Conservation (phyloP, 2,888 invertebrate species). For the Macrophya annulata region DNA sequence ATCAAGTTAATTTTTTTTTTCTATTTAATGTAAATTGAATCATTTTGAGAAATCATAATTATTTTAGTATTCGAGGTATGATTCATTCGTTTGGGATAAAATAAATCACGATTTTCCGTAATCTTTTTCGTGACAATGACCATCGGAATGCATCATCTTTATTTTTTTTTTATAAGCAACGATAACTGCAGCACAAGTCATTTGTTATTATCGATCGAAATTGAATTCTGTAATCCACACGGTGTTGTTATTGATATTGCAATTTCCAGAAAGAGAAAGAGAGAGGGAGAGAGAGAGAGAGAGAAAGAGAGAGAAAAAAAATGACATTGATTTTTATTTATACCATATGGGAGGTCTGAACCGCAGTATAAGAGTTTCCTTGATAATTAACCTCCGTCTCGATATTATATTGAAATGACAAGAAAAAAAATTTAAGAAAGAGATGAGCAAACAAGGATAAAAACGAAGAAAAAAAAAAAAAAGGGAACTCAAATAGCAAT, state of each 20-base stretch:
- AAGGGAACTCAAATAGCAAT: not conserved
- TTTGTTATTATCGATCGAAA: constrained; percentile 3
- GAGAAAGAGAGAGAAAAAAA: not conserved
- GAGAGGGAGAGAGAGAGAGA: too few relatives aligned
- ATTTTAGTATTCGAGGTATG: not conserved
- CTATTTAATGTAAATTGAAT: not conserved
- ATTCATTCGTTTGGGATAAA: not conserved
- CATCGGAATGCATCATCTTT: not conserved
- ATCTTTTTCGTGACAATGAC: not conserved
- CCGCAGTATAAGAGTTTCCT: too few relatives aligned
- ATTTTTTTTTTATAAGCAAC: not conserved
- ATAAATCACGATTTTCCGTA: not conserved
- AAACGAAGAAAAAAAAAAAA: not conserved
- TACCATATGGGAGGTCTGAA: too few relatives aligned
- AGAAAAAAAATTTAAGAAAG: too few relatives aligned
- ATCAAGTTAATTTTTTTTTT: not conserved
- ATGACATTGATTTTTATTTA: too few relatives aligned
- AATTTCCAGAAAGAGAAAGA: not conserved
- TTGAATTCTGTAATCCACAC: not conserved
- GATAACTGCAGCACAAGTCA: not conserved
- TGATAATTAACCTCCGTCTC: too few relatives aligned
- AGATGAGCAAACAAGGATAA: too few relatives aligned
- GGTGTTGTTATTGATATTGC: not conserved
- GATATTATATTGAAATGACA: too few relatives aligned
- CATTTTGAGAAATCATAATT: not conserved